Conservation (phyloP, 23 tunicate genomes). For the Clavelina lepadiformis region DNA sequence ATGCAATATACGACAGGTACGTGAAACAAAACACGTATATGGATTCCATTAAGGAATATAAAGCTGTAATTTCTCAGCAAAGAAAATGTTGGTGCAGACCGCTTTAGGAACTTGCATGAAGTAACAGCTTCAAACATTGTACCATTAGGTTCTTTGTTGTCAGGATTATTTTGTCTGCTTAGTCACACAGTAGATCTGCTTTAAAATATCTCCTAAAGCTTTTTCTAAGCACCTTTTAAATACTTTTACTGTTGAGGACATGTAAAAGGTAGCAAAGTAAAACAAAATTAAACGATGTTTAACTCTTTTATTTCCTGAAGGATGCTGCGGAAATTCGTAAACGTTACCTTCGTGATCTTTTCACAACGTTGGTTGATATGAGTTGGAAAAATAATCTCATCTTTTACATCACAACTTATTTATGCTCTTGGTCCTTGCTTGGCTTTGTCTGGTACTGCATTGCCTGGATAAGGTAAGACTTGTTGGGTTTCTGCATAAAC, state of each 20-base stretch:
- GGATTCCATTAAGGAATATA: too few species aligned
- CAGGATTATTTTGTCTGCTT: too few species aligned
- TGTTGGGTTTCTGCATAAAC: not conserved
- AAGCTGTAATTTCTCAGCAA: too few species aligned
- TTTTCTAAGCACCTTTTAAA: not conserved
- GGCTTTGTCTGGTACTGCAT: conserved; percentile 83
- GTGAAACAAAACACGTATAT: too few species aligned
- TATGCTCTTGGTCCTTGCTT: conserved; percentile 84
- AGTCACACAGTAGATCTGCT: not conserved
- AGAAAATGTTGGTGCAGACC: too few species aligned
- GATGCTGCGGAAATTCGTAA: conserved; percentile 57
- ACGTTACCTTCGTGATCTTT: conserved; percentile 70
- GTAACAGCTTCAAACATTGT: too few species aligned
- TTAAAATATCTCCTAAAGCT: not conserved
- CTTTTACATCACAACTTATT: conserved; percentile 78
- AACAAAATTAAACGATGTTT: not conserved
- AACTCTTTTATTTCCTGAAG: conserved; percentile 30
- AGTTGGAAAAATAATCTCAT: conserved; percentile 78
- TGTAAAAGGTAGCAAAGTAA: not conserved
- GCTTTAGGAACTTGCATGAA: too few species aligned
- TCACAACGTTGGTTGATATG: conserved; percentile 89
- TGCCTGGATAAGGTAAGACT: conserved; percentile 58
- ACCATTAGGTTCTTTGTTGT: too few species aligned
- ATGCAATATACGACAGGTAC: conserved; percentile 94
- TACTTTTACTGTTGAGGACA: not conserved